These are phyloP conservation scores for Clunio marinus DNA, from an alignment of 2,888 invertebrate genomes.

Conservation along the genomic window DNA sequence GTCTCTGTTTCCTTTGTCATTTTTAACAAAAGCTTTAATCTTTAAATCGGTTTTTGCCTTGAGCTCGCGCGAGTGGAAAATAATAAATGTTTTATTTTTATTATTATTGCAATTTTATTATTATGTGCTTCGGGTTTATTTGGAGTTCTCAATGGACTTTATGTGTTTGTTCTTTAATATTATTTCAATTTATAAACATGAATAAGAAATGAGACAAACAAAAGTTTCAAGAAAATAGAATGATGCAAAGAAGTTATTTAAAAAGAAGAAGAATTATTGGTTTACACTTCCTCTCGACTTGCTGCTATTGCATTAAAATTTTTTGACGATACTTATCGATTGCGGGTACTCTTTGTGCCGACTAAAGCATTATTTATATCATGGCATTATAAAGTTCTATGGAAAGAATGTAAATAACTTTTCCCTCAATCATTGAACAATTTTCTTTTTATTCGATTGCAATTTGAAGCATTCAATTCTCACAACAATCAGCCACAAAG, in stretches of 20 bases:
- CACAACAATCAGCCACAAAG: background rate
- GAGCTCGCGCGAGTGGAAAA: slow-evolving; percentile 25
- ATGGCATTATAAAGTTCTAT: too few relatives aligned
- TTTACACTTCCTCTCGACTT: background rate
- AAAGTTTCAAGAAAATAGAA: too few relatives aligned
- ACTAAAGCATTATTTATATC: too few relatives aligned
- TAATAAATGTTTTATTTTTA: slow-evolving; percentile 18
- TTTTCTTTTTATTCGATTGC: too few relatives aligned
- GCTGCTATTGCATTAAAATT: too few relatives aligned
- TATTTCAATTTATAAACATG: background rate
- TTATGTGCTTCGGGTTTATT: slow-evolving; percentile 1
- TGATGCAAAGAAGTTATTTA: background rate
- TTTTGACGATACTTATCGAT: too few relatives aligned
- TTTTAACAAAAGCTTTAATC: slow-evolving; percentile 3
- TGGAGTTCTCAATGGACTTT: background rate
- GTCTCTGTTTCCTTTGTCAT: background rate
- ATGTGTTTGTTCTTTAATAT: background rate
- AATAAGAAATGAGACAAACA: background rate
- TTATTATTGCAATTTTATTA: slow-evolving; percentile 22
- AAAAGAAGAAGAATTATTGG: background rate
- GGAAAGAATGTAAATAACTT: too few relatives aligned
- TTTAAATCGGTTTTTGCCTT: background rate
- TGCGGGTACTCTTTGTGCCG: too few relatives aligned
- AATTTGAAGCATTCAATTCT: too few relatives aligned
- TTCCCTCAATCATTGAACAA: too few relatives aligned